Evolutionary conservation across 2,113 vertebrate species (phyloP), one percentile per base, ranked within the genome.

Genomic region (Trachemys scripta): DNA sequence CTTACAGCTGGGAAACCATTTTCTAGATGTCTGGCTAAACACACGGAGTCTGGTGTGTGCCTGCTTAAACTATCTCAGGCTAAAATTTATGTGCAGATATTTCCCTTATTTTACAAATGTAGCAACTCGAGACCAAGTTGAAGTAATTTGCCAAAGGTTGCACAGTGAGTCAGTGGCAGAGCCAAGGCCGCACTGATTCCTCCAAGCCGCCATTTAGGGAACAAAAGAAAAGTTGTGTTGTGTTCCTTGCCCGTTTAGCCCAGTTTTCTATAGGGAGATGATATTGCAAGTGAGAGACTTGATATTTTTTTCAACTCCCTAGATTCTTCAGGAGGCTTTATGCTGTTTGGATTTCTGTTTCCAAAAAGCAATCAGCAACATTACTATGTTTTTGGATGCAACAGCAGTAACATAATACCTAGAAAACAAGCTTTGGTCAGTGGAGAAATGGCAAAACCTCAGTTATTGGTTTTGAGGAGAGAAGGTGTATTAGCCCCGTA

Each of bases 391-490:
- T 94, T 81, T 85, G 1, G 1, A 22, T 90, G 47, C 0, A 86
- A 0, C 8, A 78, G 29, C 6, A 65, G 29, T 49, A 82, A 47
- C 0, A 45, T 89, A 80, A 1, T 0, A 0, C 4, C 19, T 25
- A 80, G 4, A 42, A 69, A 75, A 4, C 79, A 88, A 38, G 0
- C 0, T 27, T 62, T 47, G 5, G 8, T 51, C 53, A 0, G 0
- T 10, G 11, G 19, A 82, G 22, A 25, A 80, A 4, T 14, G 29
- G n/a, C 51, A 45, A 90, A 90, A 78, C 8, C 31, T 1, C n/a
- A 80, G 31, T 49, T 88, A 17, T 84, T 9, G 3, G 12, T 62
- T 62, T 31, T 29, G 14, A 62, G 27, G 27, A 62, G 57, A 62
- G 27, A 62, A 29, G 11, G 27, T 31, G 12, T 31, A 31, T 80